These are phyloP conservation scores for Aphodius sticticus DNA, from an alignment of 2,888 invertebrate species.

Conservation along the genomic window DNA sequence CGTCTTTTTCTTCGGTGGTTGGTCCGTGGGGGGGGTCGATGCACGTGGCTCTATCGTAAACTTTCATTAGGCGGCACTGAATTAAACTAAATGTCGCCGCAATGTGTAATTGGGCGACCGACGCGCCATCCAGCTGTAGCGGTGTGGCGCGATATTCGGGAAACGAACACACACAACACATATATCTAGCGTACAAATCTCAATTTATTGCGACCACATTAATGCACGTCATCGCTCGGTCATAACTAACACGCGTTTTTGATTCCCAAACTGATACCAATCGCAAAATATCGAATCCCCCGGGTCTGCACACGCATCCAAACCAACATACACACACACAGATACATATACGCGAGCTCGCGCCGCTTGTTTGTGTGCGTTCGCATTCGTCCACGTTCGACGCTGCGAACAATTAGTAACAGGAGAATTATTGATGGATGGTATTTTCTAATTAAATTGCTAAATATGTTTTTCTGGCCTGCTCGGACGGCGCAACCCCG, in stretches of 20 bases:
- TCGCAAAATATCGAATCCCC: slow-evolving; percentile 39
- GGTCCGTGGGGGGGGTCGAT: slow-evolving; percentile 26
- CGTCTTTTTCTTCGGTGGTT: neutral
- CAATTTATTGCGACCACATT: slow-evolving; percentile 59
- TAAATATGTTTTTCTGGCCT: slow-evolving; percentile 18
- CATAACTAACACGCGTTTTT: slow-evolving; percentile 55
- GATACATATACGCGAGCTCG: neutral
- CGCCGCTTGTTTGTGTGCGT: slow-evolving; percentile 10
- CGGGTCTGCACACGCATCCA: slow-evolving; percentile 26
- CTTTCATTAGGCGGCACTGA: slow-evolving; percentile 60
- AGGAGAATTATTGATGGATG: slow-evolving; percentile 35
- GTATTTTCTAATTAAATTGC: slow-evolving; percentile 35
- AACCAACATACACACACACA: neutral
- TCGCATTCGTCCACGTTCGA: slow-evolving; percentile 5
- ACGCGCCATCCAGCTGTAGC: slow-evolving; percentile 50
- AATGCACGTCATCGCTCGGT: slow-evolving; percentile 56
- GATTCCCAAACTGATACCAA: slow-evolving; percentile 38
- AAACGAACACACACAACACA: slow-evolving; percentile 37
- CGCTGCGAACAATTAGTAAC: slow-evolving; percentile 44
- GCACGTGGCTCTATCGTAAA: slow-evolving; percentile 58
- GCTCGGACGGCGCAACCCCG: neutral
- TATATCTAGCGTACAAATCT: slow-evolving; percentile 54
- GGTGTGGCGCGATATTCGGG: slow-evolving; percentile 58
- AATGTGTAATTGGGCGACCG: slow-evolving; percentile 59
- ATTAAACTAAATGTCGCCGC: slow-evolving; percentile 61